These are phyloP conservation scores for Eleutherodactylus coqui DNA, from an alignment of 2,797 vertebrate species.

Conservation along the genomic window DNA sequence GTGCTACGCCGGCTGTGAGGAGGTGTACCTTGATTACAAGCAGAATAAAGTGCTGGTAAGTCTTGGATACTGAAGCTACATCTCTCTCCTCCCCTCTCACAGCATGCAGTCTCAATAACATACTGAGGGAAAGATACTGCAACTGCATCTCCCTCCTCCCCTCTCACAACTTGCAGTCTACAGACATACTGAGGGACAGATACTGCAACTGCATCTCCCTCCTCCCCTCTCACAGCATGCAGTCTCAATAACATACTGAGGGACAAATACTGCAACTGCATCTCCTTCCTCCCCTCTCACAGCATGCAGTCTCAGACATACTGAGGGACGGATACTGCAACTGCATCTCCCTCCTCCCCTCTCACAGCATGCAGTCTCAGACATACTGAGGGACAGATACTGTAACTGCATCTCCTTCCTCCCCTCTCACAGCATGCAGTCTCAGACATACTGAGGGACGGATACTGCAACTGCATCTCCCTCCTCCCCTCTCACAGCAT, in stretches of 20 bases:
- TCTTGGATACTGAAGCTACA: neutral
- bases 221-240: neutral
- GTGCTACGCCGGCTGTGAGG: constrained; percentile 85
- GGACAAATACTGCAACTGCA: neutral
- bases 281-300: neutral
- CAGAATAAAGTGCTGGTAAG: constrained; percentile 71
- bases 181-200: neutral
- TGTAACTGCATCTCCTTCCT: neutral
- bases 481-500: neutral
- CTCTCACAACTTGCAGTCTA: neutral
- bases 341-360: neutral
- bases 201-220: neutral
- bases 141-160: neutral
- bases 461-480: neutral
- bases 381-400: neutral
- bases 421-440: neutral
- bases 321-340: neutral
- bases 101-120: neutral
- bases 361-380: neutral
- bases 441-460: neutral
- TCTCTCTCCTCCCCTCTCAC: neutral
- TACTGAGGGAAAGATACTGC: neutral
- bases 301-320: neutral
- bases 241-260: neutral
- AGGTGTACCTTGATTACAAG: accelerated